A percentile compares a stretch with the other conserved stretches of the same genome.
Evolutionary conservation across 2,113 vertebrate species (phyloP).

Genomic region (Aegypius monachus): DNA sequence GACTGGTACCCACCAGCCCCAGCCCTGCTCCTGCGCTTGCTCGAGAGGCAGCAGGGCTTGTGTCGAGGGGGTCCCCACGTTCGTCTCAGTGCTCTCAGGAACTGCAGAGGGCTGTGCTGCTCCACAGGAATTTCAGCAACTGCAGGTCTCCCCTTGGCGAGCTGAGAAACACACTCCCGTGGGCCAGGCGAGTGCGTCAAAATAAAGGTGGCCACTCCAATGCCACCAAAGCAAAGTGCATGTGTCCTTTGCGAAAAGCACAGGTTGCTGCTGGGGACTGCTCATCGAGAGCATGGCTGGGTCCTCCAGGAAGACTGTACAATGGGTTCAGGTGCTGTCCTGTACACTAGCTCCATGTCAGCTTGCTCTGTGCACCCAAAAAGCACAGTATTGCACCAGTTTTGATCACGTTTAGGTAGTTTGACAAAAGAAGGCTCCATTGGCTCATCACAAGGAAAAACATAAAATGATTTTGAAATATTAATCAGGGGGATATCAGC

Average conservation of each 20-base stretch:
- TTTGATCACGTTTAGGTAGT: neutral
- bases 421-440: neutral
- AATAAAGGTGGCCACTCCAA: neutral
- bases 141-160: neutral
- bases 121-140: neutral
- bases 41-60: neutral
- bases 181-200: fast-evolving
- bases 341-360: neutral
- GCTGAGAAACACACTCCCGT: neutral
- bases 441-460: neutral
- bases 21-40: neutral
- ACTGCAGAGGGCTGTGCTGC: neutral
- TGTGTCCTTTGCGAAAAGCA: neutral
- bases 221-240: neutral
- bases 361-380: neutral
- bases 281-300: neutral
- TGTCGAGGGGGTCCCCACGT: neutral
- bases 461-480: neutral
- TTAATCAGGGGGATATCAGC: neutral
- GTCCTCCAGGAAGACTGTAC: neutral
- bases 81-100: neutral
- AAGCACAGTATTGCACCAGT: neutral
- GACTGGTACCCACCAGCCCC: neutral
- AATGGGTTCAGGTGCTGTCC: neutral
- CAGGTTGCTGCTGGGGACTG: neutral